Conservation (phyloP, 92 coral and sea anemone genomes). For the Parazoanthus atlanticus region DNA sequence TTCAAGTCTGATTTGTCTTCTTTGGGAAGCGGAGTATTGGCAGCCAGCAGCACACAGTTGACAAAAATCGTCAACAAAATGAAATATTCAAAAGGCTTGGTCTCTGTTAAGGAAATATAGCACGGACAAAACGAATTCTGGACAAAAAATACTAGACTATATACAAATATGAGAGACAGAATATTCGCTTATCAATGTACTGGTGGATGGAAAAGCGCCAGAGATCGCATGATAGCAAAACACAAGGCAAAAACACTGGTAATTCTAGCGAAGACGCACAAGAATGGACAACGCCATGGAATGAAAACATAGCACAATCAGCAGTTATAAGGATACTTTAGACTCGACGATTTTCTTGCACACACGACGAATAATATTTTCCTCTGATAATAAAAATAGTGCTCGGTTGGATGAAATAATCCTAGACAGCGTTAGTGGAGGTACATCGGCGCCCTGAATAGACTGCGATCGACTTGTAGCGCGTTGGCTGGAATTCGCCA, state of each 20-base stretch:
- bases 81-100: conserved; percentile 82
- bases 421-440: conserved; percentile 59
- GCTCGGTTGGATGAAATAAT: conserved; percentile 76
- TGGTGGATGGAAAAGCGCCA: conserved; percentile 1
- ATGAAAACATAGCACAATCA: conserved; percentile 36
- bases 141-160: conserved; percentile 18
- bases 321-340: conserved; percentile 41
- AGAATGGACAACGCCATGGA: conserved; percentile 50
- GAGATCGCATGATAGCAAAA: conserved; percentile 31
- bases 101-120: conserved; percentile 42
- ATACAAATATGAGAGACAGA: background rate
- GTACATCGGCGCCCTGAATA: conserved; percentile 70
- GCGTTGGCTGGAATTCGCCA: conserved; percentile 75
- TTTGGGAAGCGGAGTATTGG: conserved; percentile 88
- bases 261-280: conserved; percentile 45
- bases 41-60: conserved; percentile 97
- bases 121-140: conserved; percentile 34
- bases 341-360: conserved; percentile 45
- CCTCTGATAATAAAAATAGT: conserved; percentile 82
- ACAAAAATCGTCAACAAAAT: conserved; percentile 98
- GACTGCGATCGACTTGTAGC: conserved; percentile 84
- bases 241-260: conserved; percentile 10
- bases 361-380: conserved; percentile 75
- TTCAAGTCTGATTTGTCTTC: conserved; percentile 88
- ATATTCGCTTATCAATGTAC: background rate